Evolutionary conservation across 2,113 vertebrate species (phyloP), one percentile per base, ranked within the genome.

Genomic region (Solea solea): DNA sequence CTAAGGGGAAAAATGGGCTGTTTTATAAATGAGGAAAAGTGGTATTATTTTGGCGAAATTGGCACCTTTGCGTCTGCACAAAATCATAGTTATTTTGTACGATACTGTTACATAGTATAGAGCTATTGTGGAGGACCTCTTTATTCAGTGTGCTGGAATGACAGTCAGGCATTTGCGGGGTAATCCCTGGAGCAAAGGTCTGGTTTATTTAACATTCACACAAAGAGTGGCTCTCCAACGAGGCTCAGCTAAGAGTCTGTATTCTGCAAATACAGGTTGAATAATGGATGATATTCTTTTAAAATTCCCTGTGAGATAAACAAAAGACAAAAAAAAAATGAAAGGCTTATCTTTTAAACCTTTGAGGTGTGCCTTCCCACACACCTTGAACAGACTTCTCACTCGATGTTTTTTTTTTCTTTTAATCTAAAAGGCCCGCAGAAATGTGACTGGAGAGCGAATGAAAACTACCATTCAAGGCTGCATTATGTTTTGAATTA

Each of bases 401-500:
- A 77, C 83, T 68, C 64, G 69, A 78, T 8, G 44, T 45, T 3
- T 48, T 57, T 2, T 53, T 69, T 60, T 56, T 0, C 6, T 54
- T 69, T 60, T 44, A 0, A 45, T 64, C 49, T 62, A 10, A 73
- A 78, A 80, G 28, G 54, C 68, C 65, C 21, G 61, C 16, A 72
- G 63, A 81, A 80, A 76, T 58, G 63, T 60, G 27, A 42, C 68
- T 62, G 27, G 40, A 16, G 25, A 65, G 67, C 49, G 59, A 63
- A 52, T 70, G 15, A 78, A 82, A 90, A 81, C 71, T 51, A 57
- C 81, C 63, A 84, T 86, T 86, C 85, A 79, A 75, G 70, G 53
- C 61, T 56, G 65, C 75, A 77, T 79, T 89, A 64, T 78, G 74
- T 78, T 81, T 76, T 57, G 80, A 86, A 89, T 88, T 88, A 74